Base-by-base conservation (phyloP, 2,113 vertebrate genomes). In the Chlorocebus sabaeus region DNA sequence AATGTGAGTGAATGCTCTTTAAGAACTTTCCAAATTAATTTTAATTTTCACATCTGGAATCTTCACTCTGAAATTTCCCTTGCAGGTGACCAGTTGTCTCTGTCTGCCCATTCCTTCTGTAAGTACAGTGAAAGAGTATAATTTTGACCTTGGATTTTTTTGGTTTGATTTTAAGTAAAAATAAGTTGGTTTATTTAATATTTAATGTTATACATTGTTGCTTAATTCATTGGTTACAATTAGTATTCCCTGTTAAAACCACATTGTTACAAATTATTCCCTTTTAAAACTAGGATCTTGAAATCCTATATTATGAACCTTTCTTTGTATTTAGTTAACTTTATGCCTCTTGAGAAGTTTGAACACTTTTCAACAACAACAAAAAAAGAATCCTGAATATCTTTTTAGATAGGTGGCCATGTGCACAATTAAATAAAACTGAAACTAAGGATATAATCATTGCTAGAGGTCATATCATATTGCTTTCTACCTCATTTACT, bases 81-180 rank as follows among this genome's bases (percentile, higher is more conserved):
- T 96, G n/a, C 95, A 95, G 98, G 98, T 97, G 70, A 98, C 99
- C 73, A 43, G 93, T 13, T 99, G 98, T 67, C 95, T 97, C 0
- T 98, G 98, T 76, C 98, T 99, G 64, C 98, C 98, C 83, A 96
- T 98, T 48, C 96, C 98, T 52, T 95, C 98, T 89, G 99, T 99
- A 97, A 99, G 98, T 97, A 96, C 0, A 38, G 5, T 23, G 45
- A n/a, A 72, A 80, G 14, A 67, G 64, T 16, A 55, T 25, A 30
- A 64, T 64, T 27, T 57, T 20, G 23, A 52, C 45, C 5, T 23
- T 50, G 27, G 12, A 30, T 6, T 59, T 93, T 57, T n/a, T 52
- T 50, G 55, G n/a, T 38, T 38, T 30, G 25, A 32, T 50, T 83
- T 93, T 81, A 95, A 86, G 40, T 48, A 91, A 91, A 92, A 35